Conservation (phyloP, 2,797 vertebrate genomes). For the Acomys russatus region DNA sequence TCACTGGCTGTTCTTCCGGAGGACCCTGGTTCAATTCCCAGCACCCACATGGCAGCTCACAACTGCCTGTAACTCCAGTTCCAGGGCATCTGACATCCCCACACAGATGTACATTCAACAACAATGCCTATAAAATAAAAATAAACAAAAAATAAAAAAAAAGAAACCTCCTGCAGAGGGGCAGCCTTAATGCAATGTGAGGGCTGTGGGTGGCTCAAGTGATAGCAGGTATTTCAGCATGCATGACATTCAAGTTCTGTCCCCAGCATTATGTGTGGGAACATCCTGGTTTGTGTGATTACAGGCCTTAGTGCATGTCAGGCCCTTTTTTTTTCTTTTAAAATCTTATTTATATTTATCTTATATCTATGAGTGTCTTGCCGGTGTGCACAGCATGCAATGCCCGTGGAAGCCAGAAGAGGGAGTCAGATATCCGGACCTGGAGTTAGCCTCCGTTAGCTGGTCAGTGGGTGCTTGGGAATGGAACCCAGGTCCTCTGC, state of each 20-base stretch:
- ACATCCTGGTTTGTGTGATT: not conserved
- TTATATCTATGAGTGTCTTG: not conserved
- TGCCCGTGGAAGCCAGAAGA: not conserved
- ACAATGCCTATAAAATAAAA: too few relatives aligned
- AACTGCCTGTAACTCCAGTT: too few relatives aligned
- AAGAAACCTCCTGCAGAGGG: not conserved
- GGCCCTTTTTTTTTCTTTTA: not conserved
- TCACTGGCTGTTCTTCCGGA: too few relatives aligned
- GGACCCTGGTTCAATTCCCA: too few relatives aligned
- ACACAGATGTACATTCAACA: too few relatives aligned
- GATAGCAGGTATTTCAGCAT: not conserved
- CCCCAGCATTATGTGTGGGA: not conserved
- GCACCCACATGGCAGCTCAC: too few relatives aligned
- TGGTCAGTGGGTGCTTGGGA: not conserved
- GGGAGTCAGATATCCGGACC: not conserved
- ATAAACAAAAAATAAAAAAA: too few relatives aligned
- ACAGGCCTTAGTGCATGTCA: fast-evolving
- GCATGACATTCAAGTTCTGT: not conserved
- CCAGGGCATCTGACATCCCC: too few relatives aligned
- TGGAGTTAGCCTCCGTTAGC: not conserved
- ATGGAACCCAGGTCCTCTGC: not conserved
- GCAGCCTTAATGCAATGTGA: not conserved
- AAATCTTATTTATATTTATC: not conserved
- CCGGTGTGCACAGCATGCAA: not conserved
- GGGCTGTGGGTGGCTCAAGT: not conserved